Base-by-base conservation (phyloP, 2,113 vertebrate species). In the Nipponia nippon region DNA sequence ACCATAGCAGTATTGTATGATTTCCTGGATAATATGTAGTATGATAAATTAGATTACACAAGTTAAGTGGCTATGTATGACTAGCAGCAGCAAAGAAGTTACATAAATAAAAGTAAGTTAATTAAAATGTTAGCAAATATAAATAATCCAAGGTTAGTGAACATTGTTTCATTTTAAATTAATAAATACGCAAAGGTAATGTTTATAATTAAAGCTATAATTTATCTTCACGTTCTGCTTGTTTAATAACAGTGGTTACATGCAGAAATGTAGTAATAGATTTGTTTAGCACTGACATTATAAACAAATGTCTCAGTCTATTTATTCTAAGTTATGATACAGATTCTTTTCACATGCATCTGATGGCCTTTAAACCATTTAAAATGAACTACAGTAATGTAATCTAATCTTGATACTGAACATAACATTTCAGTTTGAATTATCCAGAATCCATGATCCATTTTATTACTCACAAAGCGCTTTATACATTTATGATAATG, bases 381-480 rank as follows among this genome's bases (percentile, higher is more conserved):
- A 98, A 98, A 98, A 98, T 98, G 98, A 98, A 98, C 97, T 98
- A 97, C 98, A 98, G 98, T 98, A 98, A 98, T 97, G 97, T 98
- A 98, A 98, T 98, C 98, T 98, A 98, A 98, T 98, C 98, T 98
- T 98, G 98, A 98, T 98, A 98, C 98, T 97, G 98, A 98, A 97
- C 98, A 98, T 98, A 98, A 98, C 98, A 98, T 98, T 98, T 98
- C 98, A 98, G 98, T 98, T 98, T 98, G 98, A 98, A 98, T 98
- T 98, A 98, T 98, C 98, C 97, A 94, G 98, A 98, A 98, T 98
- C 97, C 97, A 98, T 98, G 98, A 98, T 98, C 98, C 98, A 98
- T 98, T 98, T 98, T 98, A 98, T 98, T 98, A 98, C 98, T 98
- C 98, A 97, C 98, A 98, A 98, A 98, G 97, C 97, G 98, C 97